phyloP scores from a whole-genome alignment of 2,113 vertebrate species.

The Pholis gunnellus region DNA sequence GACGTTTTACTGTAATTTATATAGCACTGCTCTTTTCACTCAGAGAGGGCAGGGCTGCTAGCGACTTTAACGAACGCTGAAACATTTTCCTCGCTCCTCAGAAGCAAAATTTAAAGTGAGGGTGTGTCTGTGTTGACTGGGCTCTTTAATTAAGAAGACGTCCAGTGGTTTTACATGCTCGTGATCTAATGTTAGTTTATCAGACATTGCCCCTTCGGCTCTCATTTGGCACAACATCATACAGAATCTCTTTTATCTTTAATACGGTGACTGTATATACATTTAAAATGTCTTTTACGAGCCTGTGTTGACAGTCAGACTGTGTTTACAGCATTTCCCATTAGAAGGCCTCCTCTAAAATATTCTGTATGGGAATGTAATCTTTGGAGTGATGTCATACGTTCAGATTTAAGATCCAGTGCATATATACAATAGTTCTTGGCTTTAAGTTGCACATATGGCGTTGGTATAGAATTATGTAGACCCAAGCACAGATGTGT shows the following conservation, averaged over 20 bases:
- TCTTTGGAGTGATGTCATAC: slow-evolving; percentile 33
- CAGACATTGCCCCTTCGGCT: slow-evolving; percentile 38
- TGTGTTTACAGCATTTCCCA: slow-evolving; percentile 59
- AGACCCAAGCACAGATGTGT: slow-evolving; percentile 41
- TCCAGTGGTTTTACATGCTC: slow-evolving; percentile 51
- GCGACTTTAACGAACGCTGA: slow-evolving; percentile 39
- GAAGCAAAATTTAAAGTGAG: background rate
- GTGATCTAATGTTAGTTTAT: slow-evolving; percentile 60
- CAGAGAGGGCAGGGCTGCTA: background rate
- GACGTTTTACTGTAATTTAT: slow-evolving; percentile 40
- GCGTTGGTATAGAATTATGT: slow-evolving; percentile 17
- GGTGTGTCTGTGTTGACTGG: background rate
- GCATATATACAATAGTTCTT: background rate
- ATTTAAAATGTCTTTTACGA: slow-evolving; percentile 68
- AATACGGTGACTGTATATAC: slow-evolving; percentile 52
- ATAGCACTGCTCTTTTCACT: slow-evolving; percentile 15
- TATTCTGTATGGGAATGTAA: slow-evolving; percentile 57
- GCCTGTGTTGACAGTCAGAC: slow-evolving; percentile 53
- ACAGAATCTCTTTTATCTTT: slow-evolving; percentile 67
- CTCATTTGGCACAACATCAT: slow-evolving; percentile 68
- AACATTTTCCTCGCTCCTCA: slow-evolving; percentile 29
- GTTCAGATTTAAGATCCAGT: slow-evolving; percentile 37
- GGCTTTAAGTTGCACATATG: slow-evolving; percentile 41
- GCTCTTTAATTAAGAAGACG: slow-evolving; percentile 56
- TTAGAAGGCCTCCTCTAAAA: slow-evolving; percentile 50